Percentiles rank a stretch among this genome's conserved stretches.
Evolutionary conservation across 1,140 invertebrate genomes (phyloP).

Genomic region (honey bee (Apis mellifera)): DNA sequence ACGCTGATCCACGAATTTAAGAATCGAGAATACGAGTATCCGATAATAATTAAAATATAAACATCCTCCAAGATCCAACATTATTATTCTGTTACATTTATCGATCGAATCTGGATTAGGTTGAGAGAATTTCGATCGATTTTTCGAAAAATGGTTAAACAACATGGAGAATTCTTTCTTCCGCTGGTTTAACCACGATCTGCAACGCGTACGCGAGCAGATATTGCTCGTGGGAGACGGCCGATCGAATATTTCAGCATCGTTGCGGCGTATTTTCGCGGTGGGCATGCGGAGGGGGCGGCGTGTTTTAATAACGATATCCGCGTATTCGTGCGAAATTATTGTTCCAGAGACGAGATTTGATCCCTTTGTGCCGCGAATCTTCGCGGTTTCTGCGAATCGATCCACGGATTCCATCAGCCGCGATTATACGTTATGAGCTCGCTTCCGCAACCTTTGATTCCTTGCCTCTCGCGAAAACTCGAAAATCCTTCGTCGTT

Average conservation of each 20-base stretch:
- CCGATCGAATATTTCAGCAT: neutral
- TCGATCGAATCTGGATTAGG: neutral
- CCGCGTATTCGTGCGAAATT: constrained; percentile 35
- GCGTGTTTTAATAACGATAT: constrained; percentile 44
- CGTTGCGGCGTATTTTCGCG: neutral
- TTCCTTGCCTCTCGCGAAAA: too few species aligned
- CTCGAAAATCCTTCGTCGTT: too few species aligned
- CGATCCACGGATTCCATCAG: constrained; percentile 5
- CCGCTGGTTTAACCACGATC: neutral
- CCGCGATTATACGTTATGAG: constrained; percentile 39
- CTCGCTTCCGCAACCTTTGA: neutral
- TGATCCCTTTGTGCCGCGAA: constrained; percentile 41
- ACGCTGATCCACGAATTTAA: too few species aligned
- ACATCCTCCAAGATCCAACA: too few species aligned
- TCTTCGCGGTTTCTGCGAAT: constrained; percentile 39
- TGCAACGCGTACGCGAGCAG: neutral
- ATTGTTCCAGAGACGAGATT: constrained; percentile 17
- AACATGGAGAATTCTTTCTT: too few species aligned
- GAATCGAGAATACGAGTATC: neutral
- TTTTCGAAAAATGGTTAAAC: neutral
- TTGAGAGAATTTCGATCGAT: neutral
- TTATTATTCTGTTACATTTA: too few species aligned
- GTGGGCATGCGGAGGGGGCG: neutral
- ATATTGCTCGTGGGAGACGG: neutral
- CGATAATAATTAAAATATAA: too few species aligned